Evolutionary conservation across 37 sponge, comb jelly and placozoan species (phyloP).

Genomic region (Hormiphora californensis): DNA sequence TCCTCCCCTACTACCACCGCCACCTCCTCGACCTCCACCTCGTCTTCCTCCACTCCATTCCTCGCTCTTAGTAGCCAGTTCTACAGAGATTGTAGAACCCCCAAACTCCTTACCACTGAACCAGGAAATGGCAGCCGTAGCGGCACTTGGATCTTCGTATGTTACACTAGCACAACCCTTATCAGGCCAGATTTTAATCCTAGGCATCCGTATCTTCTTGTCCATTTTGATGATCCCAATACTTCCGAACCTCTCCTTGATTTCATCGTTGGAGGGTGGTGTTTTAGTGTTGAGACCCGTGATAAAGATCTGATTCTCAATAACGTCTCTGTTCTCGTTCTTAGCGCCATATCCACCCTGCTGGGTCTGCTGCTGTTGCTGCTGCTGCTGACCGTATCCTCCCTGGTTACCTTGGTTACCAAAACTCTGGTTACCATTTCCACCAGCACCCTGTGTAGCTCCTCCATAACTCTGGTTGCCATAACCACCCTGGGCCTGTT

Average conservation of each 20-base stretch:
- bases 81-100: constrained; percentile 13
- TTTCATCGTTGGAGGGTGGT: neutral
- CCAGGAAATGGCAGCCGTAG: constrained; percentile 44
- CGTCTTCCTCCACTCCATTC: constrained; percentile 45
- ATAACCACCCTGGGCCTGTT: too few relatives aligned
- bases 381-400: constrained; percentile 23
- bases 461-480: too few relatives aligned
- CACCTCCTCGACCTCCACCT: neutral
- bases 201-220: constrained; percentile 22
- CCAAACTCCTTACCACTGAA: constrained; percentile 48
- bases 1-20: neutral
- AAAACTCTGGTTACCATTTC: too few relatives aligned
- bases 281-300: neutral
- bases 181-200: constrained; percentile 50
- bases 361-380: neutral
- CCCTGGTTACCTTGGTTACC: too few relatives aligned
- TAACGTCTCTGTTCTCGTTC: constrained; percentile 51
- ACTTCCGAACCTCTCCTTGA: constrained; percentile 40
- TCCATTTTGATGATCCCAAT: constrained; percentile 51
- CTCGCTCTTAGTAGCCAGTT: constrained; percentile 22
- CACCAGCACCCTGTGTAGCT: too few relatives aligned
- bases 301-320: constrained; percentile 32
- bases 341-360: neutral
- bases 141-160: constrained; percentile 38
- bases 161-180: constrained; percentile 51